Percentiles rank a stretch among this genome's conserved stretches.
Evolutionary conservation across 37 sponge, comb jelly and placozoan genomes (phyloP).

Genomic region (Oscarella lobularis): DNA sequence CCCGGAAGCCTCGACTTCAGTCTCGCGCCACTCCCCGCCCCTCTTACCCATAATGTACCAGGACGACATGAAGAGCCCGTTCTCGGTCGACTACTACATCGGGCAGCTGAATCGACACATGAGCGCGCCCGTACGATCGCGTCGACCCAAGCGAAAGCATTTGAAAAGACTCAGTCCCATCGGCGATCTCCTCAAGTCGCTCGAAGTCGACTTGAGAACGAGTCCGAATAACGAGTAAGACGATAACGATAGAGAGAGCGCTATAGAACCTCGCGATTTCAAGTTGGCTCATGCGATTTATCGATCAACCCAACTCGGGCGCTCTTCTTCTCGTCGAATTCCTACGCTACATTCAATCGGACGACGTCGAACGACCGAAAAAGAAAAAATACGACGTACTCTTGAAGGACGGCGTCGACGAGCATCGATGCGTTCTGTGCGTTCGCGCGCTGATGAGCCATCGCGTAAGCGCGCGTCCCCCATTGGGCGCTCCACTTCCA

Average conservation of each 20-base stretch:
- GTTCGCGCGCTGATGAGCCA: conserved; percentile 52
- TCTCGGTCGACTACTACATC: conserved; percentile 49
- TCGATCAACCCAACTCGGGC: conserved; percentile 55
- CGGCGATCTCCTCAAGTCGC: conserved; percentile 33
- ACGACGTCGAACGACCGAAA: conserved; percentile 21
- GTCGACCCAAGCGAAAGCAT: conserved; percentile 40
- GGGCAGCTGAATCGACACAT: conserved; percentile 64
- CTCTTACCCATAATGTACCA: no score
- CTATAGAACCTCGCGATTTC: not conserved
- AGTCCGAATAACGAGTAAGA: conserved; percentile 32
- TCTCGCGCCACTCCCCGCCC: no score
- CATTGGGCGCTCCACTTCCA: not conserved
- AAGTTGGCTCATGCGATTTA: conserved; percentile 62
- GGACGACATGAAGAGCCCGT: conserved; percentile 45
- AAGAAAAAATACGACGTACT: conserved; percentile 47
- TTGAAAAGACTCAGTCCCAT: conserved; percentile 50
- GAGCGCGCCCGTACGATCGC: conserved; percentile 46
- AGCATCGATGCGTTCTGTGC: conserved; percentile 46
- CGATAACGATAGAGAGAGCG: not conserved
- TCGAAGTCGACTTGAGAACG: conserved; percentile 71
- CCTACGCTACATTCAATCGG: conserved; percentile 36
- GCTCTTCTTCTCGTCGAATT: conserved; percentile 58
- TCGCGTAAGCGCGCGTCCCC: conserved; percentile 25
- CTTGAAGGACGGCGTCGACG: conserved; percentile 39
- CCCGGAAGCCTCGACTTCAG: no score